Conservation (phyloP, 2,797 vertebrate species). For the Enteromius unitaeniatus region DNA sequence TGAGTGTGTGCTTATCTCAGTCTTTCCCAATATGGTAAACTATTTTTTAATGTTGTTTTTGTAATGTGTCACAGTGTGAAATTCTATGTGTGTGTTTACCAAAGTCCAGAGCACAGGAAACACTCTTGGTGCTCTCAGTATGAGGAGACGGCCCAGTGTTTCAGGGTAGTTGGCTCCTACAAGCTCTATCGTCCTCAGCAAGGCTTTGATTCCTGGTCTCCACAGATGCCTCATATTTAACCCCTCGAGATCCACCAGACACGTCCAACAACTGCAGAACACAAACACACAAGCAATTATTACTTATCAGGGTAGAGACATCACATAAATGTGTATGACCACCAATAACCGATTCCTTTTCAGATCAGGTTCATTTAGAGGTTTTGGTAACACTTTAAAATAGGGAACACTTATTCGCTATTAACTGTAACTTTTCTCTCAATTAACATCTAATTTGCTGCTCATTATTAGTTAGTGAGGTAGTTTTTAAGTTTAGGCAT, state of each 20-base stretch:
- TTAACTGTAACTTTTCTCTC: too few relatives aligned
- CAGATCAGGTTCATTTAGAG: neutral
- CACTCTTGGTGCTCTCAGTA: slow-evolving; percentile 89
- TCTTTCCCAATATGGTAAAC: neutral
- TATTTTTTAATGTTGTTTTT: neutral
- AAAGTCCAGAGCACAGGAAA: slow-evolving; percentile 96
- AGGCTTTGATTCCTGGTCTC: slow-evolving; percentile 90
- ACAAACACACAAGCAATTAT: neutral
- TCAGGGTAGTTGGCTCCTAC: slow-evolving; percentile 95
- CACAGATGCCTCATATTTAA: slow-evolving; percentile 95
- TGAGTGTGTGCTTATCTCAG: neutral
- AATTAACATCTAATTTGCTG: too few relatives aligned
- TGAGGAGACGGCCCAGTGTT: slow-evolving; percentile 89
- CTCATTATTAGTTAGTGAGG: too few relatives aligned
- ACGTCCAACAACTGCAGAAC: slow-evolving; percentile 88
- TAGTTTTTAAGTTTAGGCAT: too few relatives aligned
- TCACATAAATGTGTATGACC: neutral
- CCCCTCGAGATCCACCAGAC: slow-evolving; percentile 93
- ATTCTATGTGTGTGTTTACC: slow-evolving; percentile 75
- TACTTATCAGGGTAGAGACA: neutral
- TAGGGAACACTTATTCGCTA: too few relatives aligned
- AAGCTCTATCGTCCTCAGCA: slow-evolving; percentile 91
- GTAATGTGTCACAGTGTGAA: neutral
- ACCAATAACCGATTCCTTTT: neutral
- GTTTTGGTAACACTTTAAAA: neutral